A percentile compares a stretch with the other conserved stretches of the same genome.
These are phyloP conservation scores for Metopia argyrocephala DNA, from an alignment of 2,888 invertebrate genomes.

Conservation along the genomic window DNA sequence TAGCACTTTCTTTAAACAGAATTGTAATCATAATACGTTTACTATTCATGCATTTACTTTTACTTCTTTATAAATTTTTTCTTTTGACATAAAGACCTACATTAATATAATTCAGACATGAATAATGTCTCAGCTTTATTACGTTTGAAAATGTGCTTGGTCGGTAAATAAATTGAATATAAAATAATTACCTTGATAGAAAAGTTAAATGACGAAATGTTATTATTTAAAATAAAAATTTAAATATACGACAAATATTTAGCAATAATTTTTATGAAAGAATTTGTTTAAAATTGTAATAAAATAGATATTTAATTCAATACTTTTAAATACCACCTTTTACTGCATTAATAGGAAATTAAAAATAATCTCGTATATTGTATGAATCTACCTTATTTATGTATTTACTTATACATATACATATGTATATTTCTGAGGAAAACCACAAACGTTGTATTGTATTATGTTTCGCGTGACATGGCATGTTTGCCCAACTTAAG, in stretches of 20 bases:
- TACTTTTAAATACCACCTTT: too few relatives aligned
- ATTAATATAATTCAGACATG: slow-evolving; percentile 15
- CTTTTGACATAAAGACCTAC: slow-evolving; percentile 51
- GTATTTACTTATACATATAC: background rate
- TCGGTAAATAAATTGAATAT: slow-evolving; percentile 17
- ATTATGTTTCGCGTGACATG: slow-evolving; percentile 59
- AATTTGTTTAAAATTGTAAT: background rate
- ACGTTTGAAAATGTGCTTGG: background rate
- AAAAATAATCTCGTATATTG: background rate
- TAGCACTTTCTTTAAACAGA: slow-evolving; percentile 2
- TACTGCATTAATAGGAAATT: background rate
- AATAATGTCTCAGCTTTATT: background rate
- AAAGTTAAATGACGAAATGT: too few relatives aligned
- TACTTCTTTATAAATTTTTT: background rate
- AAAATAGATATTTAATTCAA: too few relatives aligned
- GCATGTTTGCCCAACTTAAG: slow-evolving; percentile 42
- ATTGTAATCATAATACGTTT: slow-evolving; percentile 16
- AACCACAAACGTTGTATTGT: slow-evolving; percentile 27
- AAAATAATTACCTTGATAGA: slow-evolving; percentile 13
- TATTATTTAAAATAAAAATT: background rate
- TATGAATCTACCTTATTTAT: background rate
- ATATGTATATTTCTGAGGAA: background rate
- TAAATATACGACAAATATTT: background rate
- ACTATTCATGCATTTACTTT: background rate
- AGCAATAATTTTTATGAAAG: background rate